Percentiles rank a stretch among this genome's conserved stretches.
phyloP scores from a whole-genome alignment of 2,888 invertebrate genomes.

The Tricholauxania praeusta region DNA sequence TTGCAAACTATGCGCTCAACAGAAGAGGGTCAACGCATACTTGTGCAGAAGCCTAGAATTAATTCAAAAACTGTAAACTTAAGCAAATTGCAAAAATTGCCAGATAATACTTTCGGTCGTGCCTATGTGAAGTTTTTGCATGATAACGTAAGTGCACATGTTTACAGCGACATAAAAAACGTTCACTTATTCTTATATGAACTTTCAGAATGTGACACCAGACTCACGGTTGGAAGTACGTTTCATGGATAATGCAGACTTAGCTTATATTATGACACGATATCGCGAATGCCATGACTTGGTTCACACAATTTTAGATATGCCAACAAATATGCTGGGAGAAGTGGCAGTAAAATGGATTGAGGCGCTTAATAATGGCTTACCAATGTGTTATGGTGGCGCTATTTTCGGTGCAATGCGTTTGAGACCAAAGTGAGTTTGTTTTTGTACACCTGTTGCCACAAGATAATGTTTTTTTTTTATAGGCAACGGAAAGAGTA shows the following conservation, averaged over 20 bases:
- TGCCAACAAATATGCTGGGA: slow-evolving; percentile 94
- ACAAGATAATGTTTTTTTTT: slow-evolving; percentile 54
- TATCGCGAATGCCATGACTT: slow-evolving; percentile 98
- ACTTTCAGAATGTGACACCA: slow-evolving; percentile 81
- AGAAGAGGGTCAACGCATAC: slow-evolving; percentile 82
- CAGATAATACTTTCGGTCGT: slow-evolving; percentile 86
- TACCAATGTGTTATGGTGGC: slow-evolving; percentile 96
- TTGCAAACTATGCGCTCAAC: slow-evolving; percentile 80
- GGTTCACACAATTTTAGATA: slow-evolving; percentile 88
- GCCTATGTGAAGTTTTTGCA: slow-evolving; percentile 87
- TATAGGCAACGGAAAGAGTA: slow-evolving; percentile 80
- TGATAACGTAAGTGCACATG: slow-evolving; percentile 72
- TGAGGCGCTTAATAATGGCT: slow-evolving; percentile 92
- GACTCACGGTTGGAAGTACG: slow-evolving; percentile 91
- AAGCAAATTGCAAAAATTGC: slow-evolving; percentile 76
- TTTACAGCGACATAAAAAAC: not conserved
- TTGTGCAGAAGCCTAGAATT: slow-evolving; percentile 85
- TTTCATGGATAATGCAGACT: slow-evolving; percentile 87
- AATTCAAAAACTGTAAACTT: slow-evolving; percentile 86
- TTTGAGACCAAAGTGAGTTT: slow-evolving; percentile 77
- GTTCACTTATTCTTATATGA: slow-evolving; percentile 18
- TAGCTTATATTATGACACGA: slow-evolving; percentile 96
- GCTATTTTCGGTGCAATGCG: slow-evolving; percentile 93
- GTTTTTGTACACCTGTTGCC: slow-evolving; percentile 68
- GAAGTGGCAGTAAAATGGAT: slow-evolving; percentile 98